Base-by-base conservation (phyloP, 2,888 invertebrate genomes). In the Chrysolina americana region DNA sequence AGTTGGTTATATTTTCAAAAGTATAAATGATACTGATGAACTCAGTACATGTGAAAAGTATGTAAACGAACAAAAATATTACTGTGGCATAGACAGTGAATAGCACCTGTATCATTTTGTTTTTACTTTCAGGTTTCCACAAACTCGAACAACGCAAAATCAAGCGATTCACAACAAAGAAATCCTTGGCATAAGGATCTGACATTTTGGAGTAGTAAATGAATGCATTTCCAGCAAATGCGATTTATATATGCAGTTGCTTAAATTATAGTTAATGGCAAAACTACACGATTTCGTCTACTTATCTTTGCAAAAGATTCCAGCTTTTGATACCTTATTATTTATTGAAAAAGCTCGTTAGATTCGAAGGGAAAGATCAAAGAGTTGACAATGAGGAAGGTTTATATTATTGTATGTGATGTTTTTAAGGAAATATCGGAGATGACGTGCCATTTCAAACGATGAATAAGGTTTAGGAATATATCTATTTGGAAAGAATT, bases 31-130 rank as follows among this genome's bases (percentile, higher is more conserved):
- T 71, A 62, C 83, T 83, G 3, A 84, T 68, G 76, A 86, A 85
- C 77, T 86, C 86, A 1, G 85, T 83, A 15, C 71, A 73, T 5
- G 85, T 85, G 73, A 84, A 86, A 77, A 80, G 86, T 13, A 85
- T 0, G 71, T 85, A 85, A 0, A 85, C 85, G 72, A 85, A 85
- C 15, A 85, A 50, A 72, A 85, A 84, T 41, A 83, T 82, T 5
- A 76, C 59, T 15, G 81, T 77, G 23, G 82, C 80, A 76, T 86
- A 86, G 3, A 80, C 48, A 44, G 79, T 82, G 77, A 83, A 86
- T 4, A 80, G 28, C 6, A 70, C 66, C 72, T 80, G 79, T 6
- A 81, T 23, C 5, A 76, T 53, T 68, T 77, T 74, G 36, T 80
- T 81, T 59, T 73, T 69, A 15, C 53, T 82, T 44, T 81, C 77